These are phyloP conservation scores for Poeciliopsis infans DNA, from an alignment of 2,797 vertebrate species.

Conservation along the genomic window DNA sequence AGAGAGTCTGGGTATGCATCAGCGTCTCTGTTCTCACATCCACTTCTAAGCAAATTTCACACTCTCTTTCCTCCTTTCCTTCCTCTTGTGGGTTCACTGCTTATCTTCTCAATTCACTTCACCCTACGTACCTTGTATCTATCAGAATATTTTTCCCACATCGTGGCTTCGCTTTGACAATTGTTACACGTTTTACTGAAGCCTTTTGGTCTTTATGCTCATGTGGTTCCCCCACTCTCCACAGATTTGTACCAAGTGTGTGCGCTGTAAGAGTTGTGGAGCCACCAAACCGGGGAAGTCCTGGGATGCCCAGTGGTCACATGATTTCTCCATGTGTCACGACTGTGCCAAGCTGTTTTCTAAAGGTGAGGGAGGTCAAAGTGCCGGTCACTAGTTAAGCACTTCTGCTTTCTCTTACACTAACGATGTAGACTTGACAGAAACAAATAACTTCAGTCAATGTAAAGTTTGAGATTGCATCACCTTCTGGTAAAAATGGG, in stretches of 20 bases:
- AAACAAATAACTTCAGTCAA: background rate
- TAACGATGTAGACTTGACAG: background rate
- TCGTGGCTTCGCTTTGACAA: constrained; percentile 27
- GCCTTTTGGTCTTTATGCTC: constrained; percentile 4
- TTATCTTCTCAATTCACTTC: constrained; percentile 21
- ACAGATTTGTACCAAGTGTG: constrained; percentile 97
- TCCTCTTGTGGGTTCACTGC: constrained; percentile 39
- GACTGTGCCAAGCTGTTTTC: constrained; percentile 98
- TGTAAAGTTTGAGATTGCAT: background rate
- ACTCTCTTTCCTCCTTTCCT: constrained; percentile 30
- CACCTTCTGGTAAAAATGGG: background rate
- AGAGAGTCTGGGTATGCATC: constrained; percentile 93
- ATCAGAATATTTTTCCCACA: constrained; percentile 23
- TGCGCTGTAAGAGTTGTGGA: constrained; percentile 97
- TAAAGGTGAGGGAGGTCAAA: constrained; percentile 86
- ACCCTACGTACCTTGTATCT: constrained; percentile 14
- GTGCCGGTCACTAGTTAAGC: background rate
- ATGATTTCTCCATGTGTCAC: constrained; percentile 98
- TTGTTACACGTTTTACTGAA: constrained; percentile 13
- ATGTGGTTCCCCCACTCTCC: constrained; percentile 4
- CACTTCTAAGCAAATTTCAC: constrained; percentile 24
- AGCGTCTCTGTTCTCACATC: constrained; percentile 4
- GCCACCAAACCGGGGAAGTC: constrained; percentile 97
- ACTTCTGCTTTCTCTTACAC: background rate
- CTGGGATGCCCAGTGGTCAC: constrained; percentile 99